Evolutionary conservation across 2,888 invertebrate species (phyloP).

Genomic region (Papilio elwesi): DNA sequence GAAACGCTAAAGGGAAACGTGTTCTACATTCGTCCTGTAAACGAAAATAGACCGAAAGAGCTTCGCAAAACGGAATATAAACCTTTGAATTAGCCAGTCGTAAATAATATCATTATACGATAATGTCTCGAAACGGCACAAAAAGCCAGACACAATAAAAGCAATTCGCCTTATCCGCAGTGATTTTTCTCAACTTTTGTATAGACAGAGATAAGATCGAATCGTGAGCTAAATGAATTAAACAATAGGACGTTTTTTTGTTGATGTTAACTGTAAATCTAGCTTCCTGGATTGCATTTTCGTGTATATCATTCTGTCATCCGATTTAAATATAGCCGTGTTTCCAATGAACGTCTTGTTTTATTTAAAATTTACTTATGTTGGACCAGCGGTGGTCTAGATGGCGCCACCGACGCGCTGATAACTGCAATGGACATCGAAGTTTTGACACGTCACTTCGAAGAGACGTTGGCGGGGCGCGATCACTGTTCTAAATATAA

Average conservation of each 20-base stretch:
- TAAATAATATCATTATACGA: constrained; percentile 15
- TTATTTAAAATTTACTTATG: no score
- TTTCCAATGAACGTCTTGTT: neutral
- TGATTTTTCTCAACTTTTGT: constrained; percentile 27
- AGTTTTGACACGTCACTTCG: no score
- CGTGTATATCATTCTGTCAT: constrained; percentile 5
- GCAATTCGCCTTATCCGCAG: neutral
- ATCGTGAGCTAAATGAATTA: neutral
- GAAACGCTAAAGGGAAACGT: constrained; percentile 43
- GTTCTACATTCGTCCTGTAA: constrained; percentile 27
- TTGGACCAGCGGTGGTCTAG: no score
- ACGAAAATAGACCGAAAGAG: constrained; percentile 38
- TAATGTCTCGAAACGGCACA: neutral
- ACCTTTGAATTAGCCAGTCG: constrained; percentile 6
- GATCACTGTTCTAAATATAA: no score
- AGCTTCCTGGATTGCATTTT: constrained; percentile 14
- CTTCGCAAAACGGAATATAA: constrained; percentile 38
- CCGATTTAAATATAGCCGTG: neutral
- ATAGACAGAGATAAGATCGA: constrained; percentile 16
- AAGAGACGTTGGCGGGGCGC: no score
- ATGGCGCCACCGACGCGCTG: no score
- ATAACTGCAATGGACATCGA: no score
- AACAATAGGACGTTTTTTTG: constrained; percentile 16
- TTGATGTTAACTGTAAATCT: constrained; percentile 15
- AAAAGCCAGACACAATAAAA: constrained; percentile 27